Conservation (phyloP, 2,888 invertebrate genomes). For the Drosophila austrosaltans region DNA sequence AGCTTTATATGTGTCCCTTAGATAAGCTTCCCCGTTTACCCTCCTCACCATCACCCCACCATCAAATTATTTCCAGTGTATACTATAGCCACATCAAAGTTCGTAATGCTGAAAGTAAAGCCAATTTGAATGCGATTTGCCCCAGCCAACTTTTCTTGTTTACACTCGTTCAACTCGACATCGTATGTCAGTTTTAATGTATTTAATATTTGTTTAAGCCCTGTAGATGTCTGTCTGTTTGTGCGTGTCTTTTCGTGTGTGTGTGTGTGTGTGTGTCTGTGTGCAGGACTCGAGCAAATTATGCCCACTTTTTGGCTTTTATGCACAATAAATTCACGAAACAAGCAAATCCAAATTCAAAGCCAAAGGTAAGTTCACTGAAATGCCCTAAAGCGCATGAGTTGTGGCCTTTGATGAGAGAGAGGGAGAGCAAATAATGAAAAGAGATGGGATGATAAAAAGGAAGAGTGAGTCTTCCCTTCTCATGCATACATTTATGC, state of each 20-base stretch:
- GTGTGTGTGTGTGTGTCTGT: conserved; percentile 3
- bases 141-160: conserved; percentile 39
- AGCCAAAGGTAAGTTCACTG: conserved; percentile 50
- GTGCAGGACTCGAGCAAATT: conserved; percentile 47
- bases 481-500: conserved; percentile 56
- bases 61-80: too few relatives aligned
- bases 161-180: conserved; percentile 41
- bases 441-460: neutral
- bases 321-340: conserved; percentile 66
- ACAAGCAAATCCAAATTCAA: conserved; percentile 28
- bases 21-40: conserved; percentile 3
- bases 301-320: conserved; percentile 65
- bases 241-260: neutral
- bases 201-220: conserved; percentile 73
- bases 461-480: conserved; percentile 30
- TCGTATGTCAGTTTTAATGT: conserved; percentile 71
- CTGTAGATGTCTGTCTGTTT: conserved; percentile 6
- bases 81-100: conserved; percentile 62
- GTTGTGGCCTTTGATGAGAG: conserved; percentile 66
- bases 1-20: conserved; percentile 4
- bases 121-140: conserved; percentile 62
- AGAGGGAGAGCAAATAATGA: conserved; percentile 17
- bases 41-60: neutral
- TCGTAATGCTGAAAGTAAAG: conserved; percentile 49
- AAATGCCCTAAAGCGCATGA: conserved; percentile 64